These are phyloP conservation scores for Neogale vison DNA, from an alignment of 2,113 vertebrate species.

Conservation along the genomic window DNA sequence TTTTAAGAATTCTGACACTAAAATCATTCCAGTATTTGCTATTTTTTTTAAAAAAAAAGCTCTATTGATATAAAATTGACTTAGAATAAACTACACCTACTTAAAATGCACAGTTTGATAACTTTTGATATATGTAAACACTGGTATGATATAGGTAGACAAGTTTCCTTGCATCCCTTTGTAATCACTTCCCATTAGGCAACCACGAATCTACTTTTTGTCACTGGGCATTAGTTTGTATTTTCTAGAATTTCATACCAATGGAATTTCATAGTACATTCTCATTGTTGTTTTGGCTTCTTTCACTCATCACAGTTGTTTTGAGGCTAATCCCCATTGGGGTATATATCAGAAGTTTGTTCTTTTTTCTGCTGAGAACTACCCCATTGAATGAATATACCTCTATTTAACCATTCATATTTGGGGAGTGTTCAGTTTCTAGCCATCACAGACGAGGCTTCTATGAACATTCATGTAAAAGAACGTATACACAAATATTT, in stretches of 20 bases:
- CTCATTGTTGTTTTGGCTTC: conserved; percentile 4
- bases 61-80: not conserved
- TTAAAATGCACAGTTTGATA: not conserved
- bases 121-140: not conserved
- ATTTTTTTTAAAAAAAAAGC: not conserved
- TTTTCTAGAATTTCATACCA: not conserved
- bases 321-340: not conserved
- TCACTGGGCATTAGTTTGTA: not conserved
- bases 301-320: not conserved
- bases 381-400: not conserved
- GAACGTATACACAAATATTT: not conserved
- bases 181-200: not conserved
- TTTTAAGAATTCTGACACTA: conserved; percentile 3
- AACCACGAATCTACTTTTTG: not conserved
- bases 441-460: not conserved
- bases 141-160: not conserved
- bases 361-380: not conserved
- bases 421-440: not conserved
- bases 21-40: not conserved
- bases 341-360: not conserved
- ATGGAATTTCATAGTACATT: not conserved
- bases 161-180: not conserved
- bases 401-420: not conserved
- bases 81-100: not conserved
- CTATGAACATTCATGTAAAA: not conserved